phyloP scores from a whole-genome alignment of 2,888 invertebrate species.

The Nomada goodeniana region DNA sequence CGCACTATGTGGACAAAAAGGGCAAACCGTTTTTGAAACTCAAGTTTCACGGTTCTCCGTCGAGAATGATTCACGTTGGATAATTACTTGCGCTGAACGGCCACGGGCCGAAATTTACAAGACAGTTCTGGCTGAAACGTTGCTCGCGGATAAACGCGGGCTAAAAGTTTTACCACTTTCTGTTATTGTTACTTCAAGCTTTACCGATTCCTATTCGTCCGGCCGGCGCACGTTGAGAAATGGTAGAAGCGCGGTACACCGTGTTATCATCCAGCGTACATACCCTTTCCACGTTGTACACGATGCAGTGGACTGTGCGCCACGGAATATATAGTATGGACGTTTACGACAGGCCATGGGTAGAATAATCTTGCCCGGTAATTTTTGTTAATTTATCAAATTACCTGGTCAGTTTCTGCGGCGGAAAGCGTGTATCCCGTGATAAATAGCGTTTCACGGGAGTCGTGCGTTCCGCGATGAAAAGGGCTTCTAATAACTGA shows the following conservation, averaged over 20 bases:
- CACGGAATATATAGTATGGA: conserved; percentile 15
- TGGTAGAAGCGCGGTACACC: conserved; percentile 1
- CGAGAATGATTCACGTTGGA: not conserved
- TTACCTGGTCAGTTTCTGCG: conserved; percentile 30
- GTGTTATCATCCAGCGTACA: conserved; percentile 35
- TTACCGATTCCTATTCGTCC: not conserved
- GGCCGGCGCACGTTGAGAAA: not conserved
- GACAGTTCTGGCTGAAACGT: not conserved
- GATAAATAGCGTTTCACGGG: conserved; percentile 28
- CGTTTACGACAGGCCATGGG: conserved; percentile 19
- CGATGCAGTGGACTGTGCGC: conserved; percentile 11
- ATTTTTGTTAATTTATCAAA: conserved; percentile 46
- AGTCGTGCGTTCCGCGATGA: conserved; percentile 25
- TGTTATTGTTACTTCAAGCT: not conserved
- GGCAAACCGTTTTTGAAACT: too few species aligned
- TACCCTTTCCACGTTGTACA: conserved; percentile 22
- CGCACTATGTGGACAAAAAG: too few species aligned
- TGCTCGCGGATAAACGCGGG: not conserved
- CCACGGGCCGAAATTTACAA: conserved; percentile 3
- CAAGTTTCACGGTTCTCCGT: too few species aligned
- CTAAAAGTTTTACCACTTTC: not conserved
- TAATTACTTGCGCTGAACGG: conserved; percentile 6
- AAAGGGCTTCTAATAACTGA: conserved; percentile 38
- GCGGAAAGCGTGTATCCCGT: conserved; percentile 9
- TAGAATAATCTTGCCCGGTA: conserved; percentile 36